A percentile compares a stretch with the other conserved stretches of the same genome.
Evolutionary conservation across 2,113 vertebrate species (phyloP).

Genomic region (Craseonycteris thonglongyai): DNA sequence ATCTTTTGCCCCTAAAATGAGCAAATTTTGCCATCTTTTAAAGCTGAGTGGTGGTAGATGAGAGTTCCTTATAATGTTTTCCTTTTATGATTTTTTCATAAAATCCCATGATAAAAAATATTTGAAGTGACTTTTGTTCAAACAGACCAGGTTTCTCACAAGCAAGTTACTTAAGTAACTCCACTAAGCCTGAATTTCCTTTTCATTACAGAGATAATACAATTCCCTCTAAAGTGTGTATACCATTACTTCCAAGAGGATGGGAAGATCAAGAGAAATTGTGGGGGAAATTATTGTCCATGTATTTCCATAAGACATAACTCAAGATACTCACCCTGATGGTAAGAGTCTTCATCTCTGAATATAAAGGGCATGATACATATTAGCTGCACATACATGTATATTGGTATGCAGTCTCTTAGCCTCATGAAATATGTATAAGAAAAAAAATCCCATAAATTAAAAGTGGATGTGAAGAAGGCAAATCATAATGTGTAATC

Average conservation of each 20-base stretch:
- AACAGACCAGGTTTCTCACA: background rate
- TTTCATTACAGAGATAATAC: background rate
- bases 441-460: background rate
- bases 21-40: background rate
- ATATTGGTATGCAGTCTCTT: background rate
- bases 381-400: background rate
- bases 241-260: background rate
- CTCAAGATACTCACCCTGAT: background rate
- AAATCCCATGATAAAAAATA: background rate
- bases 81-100: background rate
- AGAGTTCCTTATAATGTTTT: background rate
- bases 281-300: background rate
- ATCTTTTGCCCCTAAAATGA: background rate
- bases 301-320: background rate
- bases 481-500: background rate
- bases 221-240: background rate
- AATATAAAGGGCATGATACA: background rate
- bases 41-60: background rate
- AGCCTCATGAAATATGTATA: background rate
- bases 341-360: background rate
- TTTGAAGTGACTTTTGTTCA: background rate
- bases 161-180: slow-evolving; percentile 1
- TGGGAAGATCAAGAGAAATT: background rate
- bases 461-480: background rate
- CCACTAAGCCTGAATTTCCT: background rate